A percentile compares a stretch with the other conserved stretches of the same genome.
Evolutionary conservation across 2,797 vertebrate species (phyloP).

Genomic region (Artibeus jamaicensis): DNA sequence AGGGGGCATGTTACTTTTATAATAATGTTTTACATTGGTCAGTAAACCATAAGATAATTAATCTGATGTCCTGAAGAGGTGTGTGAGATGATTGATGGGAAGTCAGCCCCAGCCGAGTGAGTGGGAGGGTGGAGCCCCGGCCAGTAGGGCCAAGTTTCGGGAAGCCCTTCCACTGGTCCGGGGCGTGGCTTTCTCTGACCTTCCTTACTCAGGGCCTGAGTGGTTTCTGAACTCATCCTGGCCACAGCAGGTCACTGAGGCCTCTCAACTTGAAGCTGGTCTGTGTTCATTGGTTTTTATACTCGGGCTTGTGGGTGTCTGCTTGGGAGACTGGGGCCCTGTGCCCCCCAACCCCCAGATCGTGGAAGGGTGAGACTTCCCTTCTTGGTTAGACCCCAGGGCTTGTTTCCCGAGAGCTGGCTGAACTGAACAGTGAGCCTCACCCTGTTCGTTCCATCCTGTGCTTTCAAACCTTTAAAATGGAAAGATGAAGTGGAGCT

Average conservation of each 20-base stretch:
- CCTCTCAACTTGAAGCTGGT: neutral
- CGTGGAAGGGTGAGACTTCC: neutral
- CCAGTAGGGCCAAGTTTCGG: neutral
- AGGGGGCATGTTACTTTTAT: neutral
- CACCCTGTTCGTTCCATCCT: neutral
- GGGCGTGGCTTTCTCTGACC: neutral
- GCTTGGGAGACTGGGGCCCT: neutral
- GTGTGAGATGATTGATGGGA: neutral
- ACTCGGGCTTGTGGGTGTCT: neutral
- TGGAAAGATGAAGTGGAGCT: neutral
- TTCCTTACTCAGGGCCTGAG: neutral
- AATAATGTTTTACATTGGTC: neutral
- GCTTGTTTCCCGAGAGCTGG: neutral
- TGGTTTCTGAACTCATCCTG: neutral
- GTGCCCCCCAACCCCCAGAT: neutral
- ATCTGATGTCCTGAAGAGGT: neutral
- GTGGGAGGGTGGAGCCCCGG: neutral
- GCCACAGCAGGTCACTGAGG: neutral
- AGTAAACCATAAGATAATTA: neutral
- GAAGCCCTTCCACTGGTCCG: neutral
- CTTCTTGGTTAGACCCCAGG: neutral
- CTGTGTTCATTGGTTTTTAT: neutral
- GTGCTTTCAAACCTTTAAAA: neutral
- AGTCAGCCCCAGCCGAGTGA: neutral
- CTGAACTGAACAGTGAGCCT: neutral